Conservation (phyloP, 2,113 vertebrate species). For the Corynorhinus townsendii region DNA sequence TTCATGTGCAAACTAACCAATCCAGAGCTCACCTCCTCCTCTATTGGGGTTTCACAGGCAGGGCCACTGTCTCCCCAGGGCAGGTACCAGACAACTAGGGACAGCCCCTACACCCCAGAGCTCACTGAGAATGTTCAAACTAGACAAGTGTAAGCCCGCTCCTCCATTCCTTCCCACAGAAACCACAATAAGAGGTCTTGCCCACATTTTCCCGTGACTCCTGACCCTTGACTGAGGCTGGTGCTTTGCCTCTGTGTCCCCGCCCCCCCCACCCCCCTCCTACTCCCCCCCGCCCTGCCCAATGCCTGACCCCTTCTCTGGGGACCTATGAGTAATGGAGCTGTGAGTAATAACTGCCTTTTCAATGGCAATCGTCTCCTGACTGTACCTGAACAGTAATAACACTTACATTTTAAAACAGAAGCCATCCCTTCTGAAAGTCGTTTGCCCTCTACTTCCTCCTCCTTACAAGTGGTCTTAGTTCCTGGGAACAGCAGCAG, state of each 20-base stretch:
- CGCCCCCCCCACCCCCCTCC: no score
- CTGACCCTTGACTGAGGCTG: neutral
- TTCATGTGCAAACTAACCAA: neutral
- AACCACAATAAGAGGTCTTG: neutral
- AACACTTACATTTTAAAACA: neutral
- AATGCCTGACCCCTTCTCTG: neutral
- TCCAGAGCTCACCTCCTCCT: neutral
- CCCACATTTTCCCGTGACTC: neutral
- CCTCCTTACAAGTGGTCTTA: fast-evolving
- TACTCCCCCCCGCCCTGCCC: no score
- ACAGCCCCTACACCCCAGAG: neutral
- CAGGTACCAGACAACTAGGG: neutral
- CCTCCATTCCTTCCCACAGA: neutral
- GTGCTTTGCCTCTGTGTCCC: neutral
- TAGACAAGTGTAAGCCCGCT: neutral
- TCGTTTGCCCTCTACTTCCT: neutral
- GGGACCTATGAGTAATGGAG: neutral
- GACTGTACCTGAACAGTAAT: neutral
- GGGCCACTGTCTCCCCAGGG: no score
- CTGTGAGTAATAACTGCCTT: neutral
- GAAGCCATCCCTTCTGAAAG: neutral
- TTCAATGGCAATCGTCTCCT: fast-evolving
- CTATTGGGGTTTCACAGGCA: neutral
- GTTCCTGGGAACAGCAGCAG: fast-evolving
- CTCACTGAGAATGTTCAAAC: neutral